phyloP scores from a whole-genome alignment of 2,888 invertebrate genomes.

The Agrotis exclamationis region DNA sequence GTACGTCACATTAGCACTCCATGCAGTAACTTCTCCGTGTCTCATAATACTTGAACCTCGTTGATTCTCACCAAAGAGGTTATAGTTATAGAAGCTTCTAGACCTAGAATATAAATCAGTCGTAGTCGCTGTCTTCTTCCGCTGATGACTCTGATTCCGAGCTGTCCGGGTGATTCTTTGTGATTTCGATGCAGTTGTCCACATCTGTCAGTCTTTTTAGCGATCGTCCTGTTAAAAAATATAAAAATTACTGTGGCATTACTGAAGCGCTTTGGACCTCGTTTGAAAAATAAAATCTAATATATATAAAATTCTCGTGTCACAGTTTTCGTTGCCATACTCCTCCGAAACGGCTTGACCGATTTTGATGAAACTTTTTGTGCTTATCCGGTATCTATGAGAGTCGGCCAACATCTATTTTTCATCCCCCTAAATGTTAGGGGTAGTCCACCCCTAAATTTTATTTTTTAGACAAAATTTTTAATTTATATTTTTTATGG shows the following conservation, averaged over 20 bases:
- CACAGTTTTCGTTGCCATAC: no score
- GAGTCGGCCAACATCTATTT: no score
- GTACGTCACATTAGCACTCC: conserved; percentile 38
- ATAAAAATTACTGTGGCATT: neutral
- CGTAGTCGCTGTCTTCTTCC: conserved; percentile 85
- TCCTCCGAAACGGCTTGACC: no score
- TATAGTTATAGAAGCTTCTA: conserved; percentile 29
- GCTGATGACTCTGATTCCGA: conserved; percentile 85
- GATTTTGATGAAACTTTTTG: no score
- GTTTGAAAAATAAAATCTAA: no score
- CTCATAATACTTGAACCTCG: conserved; percentile 28
- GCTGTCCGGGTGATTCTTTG: conserved; percentile 88
- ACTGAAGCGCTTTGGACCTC: no score
- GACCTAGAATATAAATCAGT: conserved; percentile 71
- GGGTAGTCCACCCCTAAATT: no score
- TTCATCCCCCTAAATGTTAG: no score
- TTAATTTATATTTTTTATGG: no score
- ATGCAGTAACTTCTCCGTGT: conserved; percentile 37
- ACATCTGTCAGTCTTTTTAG: conserved; percentile 88
- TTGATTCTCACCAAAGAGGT: conserved; percentile 36
- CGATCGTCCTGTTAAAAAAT: conserved; percentile 80
- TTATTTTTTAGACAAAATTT: no score
- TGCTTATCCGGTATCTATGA: no score
- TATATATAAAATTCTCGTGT: no score
- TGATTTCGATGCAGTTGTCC: conserved; percentile 90